Conservation (phyloP, 1,140 invertebrate genomes). For the Pseudomyrmex pallidus region DNA sequence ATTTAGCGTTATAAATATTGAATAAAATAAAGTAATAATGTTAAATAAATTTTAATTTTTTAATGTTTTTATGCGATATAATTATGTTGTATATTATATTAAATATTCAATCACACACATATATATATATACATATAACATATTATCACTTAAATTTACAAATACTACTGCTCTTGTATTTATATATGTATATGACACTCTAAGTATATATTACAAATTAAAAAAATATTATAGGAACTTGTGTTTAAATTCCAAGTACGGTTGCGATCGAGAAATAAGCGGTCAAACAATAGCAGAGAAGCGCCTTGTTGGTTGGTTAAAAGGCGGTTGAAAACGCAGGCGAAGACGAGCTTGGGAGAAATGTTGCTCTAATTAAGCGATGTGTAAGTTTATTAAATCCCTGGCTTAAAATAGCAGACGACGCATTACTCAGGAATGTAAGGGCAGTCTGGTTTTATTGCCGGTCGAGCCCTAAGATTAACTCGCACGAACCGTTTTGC, state of each 20-base stretch:
- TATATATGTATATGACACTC: too few species aligned
- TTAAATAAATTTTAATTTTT: slow-evolving; percentile 24
- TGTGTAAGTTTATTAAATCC: slow-evolving; percentile 81
- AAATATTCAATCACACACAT: too few species aligned
- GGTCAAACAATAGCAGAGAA: neutral
- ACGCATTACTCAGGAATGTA: slow-evolving; percentile 83
- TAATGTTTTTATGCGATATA: neutral
- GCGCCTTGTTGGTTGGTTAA: slow-evolving; percentile 37
- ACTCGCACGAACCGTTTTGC: slow-evolving; percentile 70
- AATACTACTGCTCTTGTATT: too few species aligned
- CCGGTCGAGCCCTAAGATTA: slow-evolving; percentile 77
- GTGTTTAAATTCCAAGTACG: neutral
- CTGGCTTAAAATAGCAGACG: slow-evolving; percentile 82
- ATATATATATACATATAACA: too few species aligned
- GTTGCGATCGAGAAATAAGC: slow-evolving; percentile 1
- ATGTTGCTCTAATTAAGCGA: slow-evolving; percentile 81
- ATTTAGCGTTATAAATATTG: slow-evolving; percentile 33
- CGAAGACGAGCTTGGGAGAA: slow-evolving; percentile 61
- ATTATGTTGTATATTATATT: neutral
- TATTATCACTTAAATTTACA: too few species aligned
- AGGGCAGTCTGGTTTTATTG: slow-evolving; percentile 82
- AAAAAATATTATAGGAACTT: neutral
- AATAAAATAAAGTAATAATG: slow-evolving; percentile 24
- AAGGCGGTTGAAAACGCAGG: slow-evolving; percentile 54
- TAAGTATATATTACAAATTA: neutral